Base-by-base conservation (phyloP, 2,888 invertebrate genomes). In the Halocaridina rubra region DNA sequence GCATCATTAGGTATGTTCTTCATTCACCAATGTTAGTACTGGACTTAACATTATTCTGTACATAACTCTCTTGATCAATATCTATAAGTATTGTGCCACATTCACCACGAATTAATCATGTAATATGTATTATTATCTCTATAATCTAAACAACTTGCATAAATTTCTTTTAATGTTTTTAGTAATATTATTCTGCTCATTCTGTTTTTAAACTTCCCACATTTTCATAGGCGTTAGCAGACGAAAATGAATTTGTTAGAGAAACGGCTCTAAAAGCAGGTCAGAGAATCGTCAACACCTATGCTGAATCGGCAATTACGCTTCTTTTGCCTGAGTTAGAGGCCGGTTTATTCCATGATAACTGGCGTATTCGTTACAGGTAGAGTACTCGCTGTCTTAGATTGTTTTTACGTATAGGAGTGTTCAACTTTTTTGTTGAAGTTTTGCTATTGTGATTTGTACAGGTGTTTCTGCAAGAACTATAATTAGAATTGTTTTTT, bases 191-290 rank as follows among this genome's bases (percentile, higher is more conserved):
- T 30, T n/a, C 69, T 78, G 16, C 13, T 30, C 57, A 67, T 86
- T 19, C 72, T n/a, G n/a, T n/a, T n/a, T n/a, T n/a, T n/a, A n/a
- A n/a, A n/a, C n/a, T n/a, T n/a, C n/a, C n/a, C n/a, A 75, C n/a
- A 77, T 22, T 53, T 39, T 74, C 80, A 19, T 81, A 93, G 92
- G 99, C 98, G 0, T 92, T 99, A 80, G 98, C 99, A 3, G 99
- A 99, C 92, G 99, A 99, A 92, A 98, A 97, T 91, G 99, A 99
- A 91, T 99, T 97, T 92, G 98, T 99, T 0, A 93, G 99, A 75
- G 99, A 99, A 89, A 99, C 99, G 0, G 99, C 99, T 0, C 92
- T 99, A 33, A 95, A 95, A 90, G 99, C 99, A 3, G 99, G 99
- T 0, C 98, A 99, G 91, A 92, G 98, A 74, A 98, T 99, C 89